Percentiles rank a stretch among this genome's conserved stretches.
phyloP scores from a whole-genome alignment of 2,888 invertebrate species.

The Orthosia cruda region DNA sequence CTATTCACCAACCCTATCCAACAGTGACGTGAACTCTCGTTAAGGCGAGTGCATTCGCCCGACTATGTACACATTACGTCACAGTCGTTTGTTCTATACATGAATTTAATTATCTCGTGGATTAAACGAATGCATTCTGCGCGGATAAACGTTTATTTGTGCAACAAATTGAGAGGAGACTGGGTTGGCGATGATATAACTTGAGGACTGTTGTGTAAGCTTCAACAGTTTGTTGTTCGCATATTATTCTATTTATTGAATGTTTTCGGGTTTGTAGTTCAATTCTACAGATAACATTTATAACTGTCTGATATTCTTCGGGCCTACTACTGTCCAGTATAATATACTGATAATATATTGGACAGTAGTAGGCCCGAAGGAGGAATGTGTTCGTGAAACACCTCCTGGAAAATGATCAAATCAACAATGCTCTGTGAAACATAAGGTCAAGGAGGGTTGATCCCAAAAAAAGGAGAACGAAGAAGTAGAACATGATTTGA shows the following conservation, averaged over 20 bases:
- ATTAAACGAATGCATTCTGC: constrained; percentile 48
- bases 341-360: no score
- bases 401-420: no score
- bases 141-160: constrained; percentile 56
- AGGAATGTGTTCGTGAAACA: no score
- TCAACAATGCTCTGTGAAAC: no score
- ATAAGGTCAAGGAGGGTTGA: no score
- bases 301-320: no score
- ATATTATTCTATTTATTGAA: not conserved
- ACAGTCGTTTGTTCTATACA: constrained; percentile 44
- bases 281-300: no score
- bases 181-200: constrained; percentile 53
- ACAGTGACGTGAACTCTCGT: constrained; percentile 42
- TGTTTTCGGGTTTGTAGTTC: not conserved
- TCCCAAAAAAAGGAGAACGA: no score
- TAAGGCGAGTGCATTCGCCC: constrained; percentile 60
- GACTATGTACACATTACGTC: constrained; percentile 52
- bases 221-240: constrained; percentile 11
- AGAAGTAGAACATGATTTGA: no score
- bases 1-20: constrained; percentile 44
- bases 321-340: no score
- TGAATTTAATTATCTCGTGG: constrained; percentile 54
- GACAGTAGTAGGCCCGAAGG: no score
- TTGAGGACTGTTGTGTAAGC: constrained; percentile 45
- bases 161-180: constrained; percentile 42